Evolutionary conservation across 1,140 invertebrate species (phyloP).

Genomic region (Matsumurasca onukii): DNA sequence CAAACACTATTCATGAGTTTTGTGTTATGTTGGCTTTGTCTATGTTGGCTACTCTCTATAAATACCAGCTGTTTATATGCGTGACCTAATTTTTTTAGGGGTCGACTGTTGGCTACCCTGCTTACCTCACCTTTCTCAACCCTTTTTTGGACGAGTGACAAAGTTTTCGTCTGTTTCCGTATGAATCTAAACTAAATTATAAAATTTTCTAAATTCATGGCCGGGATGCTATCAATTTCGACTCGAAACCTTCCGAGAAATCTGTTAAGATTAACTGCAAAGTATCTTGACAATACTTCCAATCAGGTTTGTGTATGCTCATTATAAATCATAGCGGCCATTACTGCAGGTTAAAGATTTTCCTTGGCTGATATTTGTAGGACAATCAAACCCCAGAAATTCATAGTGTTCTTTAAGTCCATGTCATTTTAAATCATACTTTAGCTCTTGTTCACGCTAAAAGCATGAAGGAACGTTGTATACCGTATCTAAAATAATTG

Average conservation of each 20-base stretch:
- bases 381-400: no score
- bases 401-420: no score
- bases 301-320: slow-evolving; percentile 43
- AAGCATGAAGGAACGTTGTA: no score
- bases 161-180: background rate
- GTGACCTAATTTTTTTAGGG: background rate
- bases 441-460: no score
- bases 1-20: no score
- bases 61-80: background rate
- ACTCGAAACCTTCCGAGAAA: slow-evolving; percentile 44
- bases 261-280: slow-evolving; percentile 44
- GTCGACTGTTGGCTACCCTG: slow-evolving; percentile 30
- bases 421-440: no score
- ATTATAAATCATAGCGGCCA: background rate
- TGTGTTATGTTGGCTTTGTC: no score
- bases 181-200: background rate
- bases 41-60: no score
- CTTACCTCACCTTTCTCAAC: slow-evolving; percentile 22
- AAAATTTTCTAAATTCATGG: slow-evolving; percentile 39
- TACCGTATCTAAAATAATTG: no score
- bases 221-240: slow-evolving; percentile 46
- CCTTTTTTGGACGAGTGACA: slow-evolving; percentile 24
- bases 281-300: slow-evolving; percentile 44
- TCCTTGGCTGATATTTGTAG: no score
- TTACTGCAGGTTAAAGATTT: background rate